phyloP scores from a whole-genome alignment of 2,113 vertebrate genomes.

The Myotis davidii region DNA sequence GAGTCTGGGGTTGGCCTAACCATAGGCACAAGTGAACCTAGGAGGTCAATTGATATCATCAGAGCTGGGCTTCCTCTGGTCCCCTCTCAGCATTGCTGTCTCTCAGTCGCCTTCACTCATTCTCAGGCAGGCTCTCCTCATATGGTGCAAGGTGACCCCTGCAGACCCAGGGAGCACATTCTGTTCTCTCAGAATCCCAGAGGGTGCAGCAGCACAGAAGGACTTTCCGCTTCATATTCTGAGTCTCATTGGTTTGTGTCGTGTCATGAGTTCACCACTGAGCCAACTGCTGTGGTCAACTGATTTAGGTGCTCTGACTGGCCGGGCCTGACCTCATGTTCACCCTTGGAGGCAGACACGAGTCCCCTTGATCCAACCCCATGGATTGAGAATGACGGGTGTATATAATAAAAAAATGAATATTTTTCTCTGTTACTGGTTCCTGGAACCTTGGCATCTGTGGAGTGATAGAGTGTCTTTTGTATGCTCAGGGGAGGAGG shows the following conservation, averaged over 20 bases:
- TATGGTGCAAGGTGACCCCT: neutral
- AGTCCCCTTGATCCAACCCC: neutral
- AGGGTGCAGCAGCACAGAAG: neutral
- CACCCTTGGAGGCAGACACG: neutral
- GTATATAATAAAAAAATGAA: neutral
- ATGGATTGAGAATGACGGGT: neutral
- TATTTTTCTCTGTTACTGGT: neutral
- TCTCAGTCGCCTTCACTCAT: neutral
- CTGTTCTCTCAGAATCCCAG: neutral
- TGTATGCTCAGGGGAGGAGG: neutral
- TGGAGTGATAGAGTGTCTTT: neutral
- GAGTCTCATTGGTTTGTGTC: neutral
- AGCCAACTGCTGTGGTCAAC: neutral
- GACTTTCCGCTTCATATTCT: neutral
- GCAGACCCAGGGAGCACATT: neutral
- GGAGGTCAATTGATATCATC: neutral
- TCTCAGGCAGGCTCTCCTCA: neutral
- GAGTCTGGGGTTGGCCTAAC: neutral
- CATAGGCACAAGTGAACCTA: neutral
- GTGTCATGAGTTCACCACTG: neutral
- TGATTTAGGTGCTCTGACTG: neutral
- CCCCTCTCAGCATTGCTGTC: neutral
- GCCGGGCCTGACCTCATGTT: neutral
- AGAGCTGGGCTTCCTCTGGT: neutral
- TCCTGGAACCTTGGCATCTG: neutral